Percentiles rank a stretch among this genome's conserved stretches.
Conservation (phyloP, 1,140 invertebrate species). For the Ips typographus region DNA sequence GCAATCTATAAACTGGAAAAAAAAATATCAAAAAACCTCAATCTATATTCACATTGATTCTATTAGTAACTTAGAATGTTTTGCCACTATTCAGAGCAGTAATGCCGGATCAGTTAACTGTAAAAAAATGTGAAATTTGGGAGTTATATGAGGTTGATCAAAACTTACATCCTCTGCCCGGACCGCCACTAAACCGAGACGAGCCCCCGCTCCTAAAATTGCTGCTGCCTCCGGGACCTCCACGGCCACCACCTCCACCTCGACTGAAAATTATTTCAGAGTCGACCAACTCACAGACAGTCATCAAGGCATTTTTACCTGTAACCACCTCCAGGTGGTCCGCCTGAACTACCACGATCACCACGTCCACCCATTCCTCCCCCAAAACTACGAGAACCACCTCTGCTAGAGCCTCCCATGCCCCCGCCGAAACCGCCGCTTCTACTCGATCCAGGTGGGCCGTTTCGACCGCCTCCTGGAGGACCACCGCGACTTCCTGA, state of each 20-base stretch:
- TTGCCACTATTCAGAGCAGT: too few species aligned
- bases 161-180: slow-evolving; percentile 20
- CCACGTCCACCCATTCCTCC: background rate
- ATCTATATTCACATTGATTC: background rate
- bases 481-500: slow-evolving; percentile 6
- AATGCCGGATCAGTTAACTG: too few species aligned
- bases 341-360: background rate
- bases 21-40: too few species aligned
- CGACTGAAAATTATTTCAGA: background rate
- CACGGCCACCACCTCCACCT: background rate
- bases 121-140: too few species aligned
- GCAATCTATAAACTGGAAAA: too few species aligned
- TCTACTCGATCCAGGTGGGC: background rate
- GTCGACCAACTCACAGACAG: background rate
- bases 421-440: slow-evolving; percentile 8
- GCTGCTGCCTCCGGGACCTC: background rate
- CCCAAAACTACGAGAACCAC: slow-evolving; percentile 7
- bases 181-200: slow-evolving; percentile 18
- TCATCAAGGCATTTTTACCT: background rate
- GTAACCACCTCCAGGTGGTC: background rate
- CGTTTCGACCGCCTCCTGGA: slow-evolving; percentile 7
- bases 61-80: too few species aligned
- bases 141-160: background rate
- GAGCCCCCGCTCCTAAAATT: slow-evolving; percentile 11
- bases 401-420: background rate